Conservation (phyloP, 2,888 invertebrate species). For the Zonitis immaculata region DNA sequence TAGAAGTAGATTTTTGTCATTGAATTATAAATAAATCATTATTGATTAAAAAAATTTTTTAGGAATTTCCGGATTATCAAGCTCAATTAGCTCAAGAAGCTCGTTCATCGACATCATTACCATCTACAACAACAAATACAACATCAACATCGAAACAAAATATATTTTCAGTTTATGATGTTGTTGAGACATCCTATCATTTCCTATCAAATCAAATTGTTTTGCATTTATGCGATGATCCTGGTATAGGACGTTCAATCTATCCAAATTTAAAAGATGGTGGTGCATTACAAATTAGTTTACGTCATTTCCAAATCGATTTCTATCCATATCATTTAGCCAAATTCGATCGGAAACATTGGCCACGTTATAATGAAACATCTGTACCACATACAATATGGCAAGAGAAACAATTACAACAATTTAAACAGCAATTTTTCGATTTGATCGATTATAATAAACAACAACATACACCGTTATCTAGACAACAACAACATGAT, state of each 20-base stretch:
- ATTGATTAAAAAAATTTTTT: too few relatives aligned
- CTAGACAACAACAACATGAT: slow-evolving; percentile 34
- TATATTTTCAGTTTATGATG: slow-evolving; percentile 83
- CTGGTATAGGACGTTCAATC: slow-evolving; percentile 79
- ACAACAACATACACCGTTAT: slow-evolving; percentile 50
- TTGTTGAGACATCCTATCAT: slow-evolving; percentile 97
- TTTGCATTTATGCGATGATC: slow-evolving; percentile 94
- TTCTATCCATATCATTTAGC: slow-evolving; percentile 96
- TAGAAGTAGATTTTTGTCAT: too few relatives aligned
- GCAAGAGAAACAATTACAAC: slow-evolving; percentile 77
- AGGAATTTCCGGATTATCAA: slow-evolving; percentile 69
- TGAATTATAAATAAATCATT: too few relatives aligned
- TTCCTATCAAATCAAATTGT: slow-evolving; percentile 90
- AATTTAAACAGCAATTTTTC: slow-evolving; percentile 72
- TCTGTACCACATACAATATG: slow-evolving; percentile 78
- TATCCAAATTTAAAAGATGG: slow-evolving; percentile 83
- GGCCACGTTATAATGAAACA: slow-evolving; percentile 80
- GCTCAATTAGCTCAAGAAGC: slow-evolving; percentile 63
- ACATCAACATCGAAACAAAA: slow-evolving; percentile 47
- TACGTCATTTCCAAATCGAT: slow-evolving; percentile 84
- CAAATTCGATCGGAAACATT: slow-evolving; percentile 79
- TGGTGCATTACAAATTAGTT: slow-evolving; percentile 87
- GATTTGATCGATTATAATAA: slow-evolving; percentile 67
- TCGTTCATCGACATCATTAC: slow-evolving; percentile 40
- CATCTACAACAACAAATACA: slow-evolving; percentile 14